Conservation (phyloP, 2,888 invertebrate species). For the Pomacea canaliculata region DNA sequence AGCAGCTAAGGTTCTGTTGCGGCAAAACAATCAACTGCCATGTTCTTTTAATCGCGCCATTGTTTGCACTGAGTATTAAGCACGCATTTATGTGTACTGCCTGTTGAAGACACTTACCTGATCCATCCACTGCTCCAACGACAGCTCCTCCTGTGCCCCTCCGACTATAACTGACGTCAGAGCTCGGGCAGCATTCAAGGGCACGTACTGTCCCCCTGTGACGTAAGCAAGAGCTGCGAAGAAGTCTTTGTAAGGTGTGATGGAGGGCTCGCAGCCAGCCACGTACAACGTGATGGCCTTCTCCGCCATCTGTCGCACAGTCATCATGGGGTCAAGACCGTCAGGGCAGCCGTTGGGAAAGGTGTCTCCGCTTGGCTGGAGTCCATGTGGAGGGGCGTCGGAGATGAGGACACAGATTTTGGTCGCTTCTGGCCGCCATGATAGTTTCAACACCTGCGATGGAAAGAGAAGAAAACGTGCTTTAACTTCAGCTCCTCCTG, state of each 20-base stretch:
- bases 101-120: background rate
- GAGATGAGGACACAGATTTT: slow-evolving; percentile 62
- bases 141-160: slow-evolving; percentile 63
- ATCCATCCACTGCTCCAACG: slow-evolving; percentile 58
- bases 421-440: slow-evolving; percentile 59
- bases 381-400: slow-evolving; percentile 65
- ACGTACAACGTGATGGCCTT: slow-evolving; percentile 61
- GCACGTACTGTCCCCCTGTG: slow-evolving; percentile 65
- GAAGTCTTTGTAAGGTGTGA: slow-evolving; percentile 57
- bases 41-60: too few relatives aligned
- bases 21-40: too few relatives aligned
- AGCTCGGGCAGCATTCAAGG: slow-evolving; percentile 52
- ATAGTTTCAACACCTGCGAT: slow-evolving; percentile 48
- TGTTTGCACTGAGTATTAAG: too few relatives aligned
- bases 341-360: slow-evolving; percentile 63
- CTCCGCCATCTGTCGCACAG: slow-evolving; percentile 52
- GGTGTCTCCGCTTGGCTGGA: slow-evolving; percentile 42
- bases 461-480: background rate
- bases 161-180: slow-evolving; percentile 61
- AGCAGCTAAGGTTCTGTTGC: too few relatives aligned
- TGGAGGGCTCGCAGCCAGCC: slow-evolving; percentile 61
- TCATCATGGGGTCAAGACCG: slow-evolving; percentile 59
- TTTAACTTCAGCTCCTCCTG: too few relatives aligned
- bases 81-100: too few relatives aligned
- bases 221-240: slow-evolving; percentile 59